Percentiles rank a stretch among this genome's conserved stretches.
These are phyloP conservation scores for Aelia acuminata DNA, from an alignment of 2,888 invertebrate species.

Conservation along the genomic window DNA sequence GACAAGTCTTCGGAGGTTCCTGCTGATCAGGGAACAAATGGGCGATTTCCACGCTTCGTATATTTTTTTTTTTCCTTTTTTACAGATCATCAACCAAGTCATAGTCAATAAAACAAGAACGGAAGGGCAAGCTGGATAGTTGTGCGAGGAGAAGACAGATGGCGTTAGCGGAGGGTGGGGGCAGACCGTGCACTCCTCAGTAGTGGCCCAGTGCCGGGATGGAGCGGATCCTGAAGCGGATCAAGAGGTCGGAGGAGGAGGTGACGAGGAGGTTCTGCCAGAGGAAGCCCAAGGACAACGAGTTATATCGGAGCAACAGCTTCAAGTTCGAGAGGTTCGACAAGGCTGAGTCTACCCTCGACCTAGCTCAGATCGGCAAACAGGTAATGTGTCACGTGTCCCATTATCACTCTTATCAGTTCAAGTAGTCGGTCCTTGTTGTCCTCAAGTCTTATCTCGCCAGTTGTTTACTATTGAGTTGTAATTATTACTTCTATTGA, in stretches of 20 bases:
- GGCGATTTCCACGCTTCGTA: neutral
- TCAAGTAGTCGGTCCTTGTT: neutral
- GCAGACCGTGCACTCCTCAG: neutral
- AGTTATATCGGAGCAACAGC: constrained; percentile 88
- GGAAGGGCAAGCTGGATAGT: neutral
- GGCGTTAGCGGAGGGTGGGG: constrained; percentile 12
- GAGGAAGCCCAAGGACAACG: constrained; percentile 82
- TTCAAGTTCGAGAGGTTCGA: constrained; percentile 90
- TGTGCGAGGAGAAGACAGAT: neutral
- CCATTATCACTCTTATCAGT: constrained; percentile 32
- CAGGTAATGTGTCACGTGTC: constrained; percentile 75
- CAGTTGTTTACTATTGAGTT: neutral
- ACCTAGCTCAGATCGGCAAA: constrained; percentile 69
- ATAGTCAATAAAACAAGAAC: neutral
- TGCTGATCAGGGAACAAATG: neutral
- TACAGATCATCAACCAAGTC: neutral
- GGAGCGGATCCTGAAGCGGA: constrained; percentile 62
- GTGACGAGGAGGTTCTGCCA: constrained; percentile 80
- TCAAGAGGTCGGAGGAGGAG: constrained; percentile 58
- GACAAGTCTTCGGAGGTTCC: neutral
- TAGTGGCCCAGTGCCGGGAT: constrained; percentile 53
- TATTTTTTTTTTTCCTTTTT: neutral
- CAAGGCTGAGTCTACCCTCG: constrained; percentile 71
- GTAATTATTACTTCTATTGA: too few species aligned
- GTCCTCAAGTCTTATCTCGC: neutral